Conservation (phyloP, 2,888 invertebrate genomes). For the Tachina lurida region DNA sequence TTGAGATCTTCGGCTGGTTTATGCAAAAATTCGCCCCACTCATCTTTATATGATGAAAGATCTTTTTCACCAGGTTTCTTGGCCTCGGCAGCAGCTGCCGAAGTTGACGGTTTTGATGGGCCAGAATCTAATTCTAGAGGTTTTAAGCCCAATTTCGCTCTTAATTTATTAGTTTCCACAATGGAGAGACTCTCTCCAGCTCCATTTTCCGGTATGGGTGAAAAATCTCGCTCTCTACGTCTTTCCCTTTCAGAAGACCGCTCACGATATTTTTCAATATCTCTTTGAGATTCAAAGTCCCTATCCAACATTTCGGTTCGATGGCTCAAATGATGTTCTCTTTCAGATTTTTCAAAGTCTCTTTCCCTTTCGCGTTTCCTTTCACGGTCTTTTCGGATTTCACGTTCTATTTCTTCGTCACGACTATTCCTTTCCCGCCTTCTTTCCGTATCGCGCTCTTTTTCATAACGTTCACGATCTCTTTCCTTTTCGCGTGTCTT, state of each 20-base stretch:
- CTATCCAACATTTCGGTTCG: constrained; percentile 50
- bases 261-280: constrained; percentile 73
- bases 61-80: constrained; percentile 75
- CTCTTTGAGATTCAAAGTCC: constrained; percentile 63
- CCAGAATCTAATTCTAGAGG: constrained; percentile 89
- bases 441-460: constrained; percentile 71
- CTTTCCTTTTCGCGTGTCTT: constrained; percentile 70
- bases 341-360: constrained; percentile 58
- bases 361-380: constrained; percentile 72
- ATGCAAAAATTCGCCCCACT: constrained; percentile 92
- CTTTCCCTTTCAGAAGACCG: constrained; percentile 74
- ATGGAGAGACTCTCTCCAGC: constrained; percentile 87
- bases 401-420: constrained; percentile 66
- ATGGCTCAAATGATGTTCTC: constrained; percentile 70
- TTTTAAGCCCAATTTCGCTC: constrained; percentile 96
- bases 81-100: constrained; percentile 62
- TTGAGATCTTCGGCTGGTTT: constrained; percentile 91
- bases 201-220: constrained; percentile 82
- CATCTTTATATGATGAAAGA: constrained; percentile 80
- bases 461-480: constrained; percentile 64
- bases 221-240: constrained; percentile 73
- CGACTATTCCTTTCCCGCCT: constrained; percentile 70
- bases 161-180: constrained; percentile 93
- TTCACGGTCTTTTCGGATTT: constrained; percentile 72
- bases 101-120: constrained; percentile 73